Evolutionary conservation across 37 sponge, comb jelly and placozoan genomes (phyloP).

Genomic region (Dysidea cf. avara): DNA sequence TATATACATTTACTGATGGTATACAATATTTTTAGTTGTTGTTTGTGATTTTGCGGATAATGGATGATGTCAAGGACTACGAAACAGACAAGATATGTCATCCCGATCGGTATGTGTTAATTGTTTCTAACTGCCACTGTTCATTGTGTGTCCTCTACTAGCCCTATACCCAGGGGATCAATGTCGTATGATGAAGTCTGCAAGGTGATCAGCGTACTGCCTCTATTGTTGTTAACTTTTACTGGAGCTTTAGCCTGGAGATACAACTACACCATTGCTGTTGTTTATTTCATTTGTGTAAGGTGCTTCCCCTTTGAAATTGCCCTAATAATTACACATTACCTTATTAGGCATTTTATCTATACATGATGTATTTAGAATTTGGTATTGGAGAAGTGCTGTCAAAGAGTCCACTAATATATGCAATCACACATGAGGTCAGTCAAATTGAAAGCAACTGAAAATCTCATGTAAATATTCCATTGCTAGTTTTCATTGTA

Average conservation of each 20-base stretch:
- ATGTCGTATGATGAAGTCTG: conserved; percentile 51
- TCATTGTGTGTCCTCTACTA: background rate
- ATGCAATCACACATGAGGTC: conserved; percentile 76
- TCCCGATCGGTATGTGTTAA: conserved; percentile 58
- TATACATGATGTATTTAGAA: conserved; percentile 79
- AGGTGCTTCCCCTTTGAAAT: background rate
- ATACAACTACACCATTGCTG: conserved; percentile 27
- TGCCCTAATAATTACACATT: background rate
- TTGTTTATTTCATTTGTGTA: conserved; percentile 46
- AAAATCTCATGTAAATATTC: conserved; percentile 3
- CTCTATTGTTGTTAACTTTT: conserved; percentile 16
- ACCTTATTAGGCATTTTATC: conserved; percentile 55
- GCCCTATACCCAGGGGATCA: conserved; percentile 80
- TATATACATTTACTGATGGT: background rate
- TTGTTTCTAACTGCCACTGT: background rate
- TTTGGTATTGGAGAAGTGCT: conserved; percentile 85
- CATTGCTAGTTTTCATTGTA: background rate
- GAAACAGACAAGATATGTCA: conserved; percentile 74
- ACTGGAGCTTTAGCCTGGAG: conserved; percentile 29
- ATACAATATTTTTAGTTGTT: conserved; percentile 21
- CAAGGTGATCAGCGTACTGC: conserved; percentile 26
- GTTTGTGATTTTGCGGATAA: conserved; percentile 63
- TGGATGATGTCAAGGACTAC: conserved; percentile 91
- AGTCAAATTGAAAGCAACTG: background rate
- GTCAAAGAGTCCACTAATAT: conserved; percentile 55